phyloP scores from a whole-genome alignment of 2,797 vertebrate genomes.

The Hylomyscus alleni region DNA sequence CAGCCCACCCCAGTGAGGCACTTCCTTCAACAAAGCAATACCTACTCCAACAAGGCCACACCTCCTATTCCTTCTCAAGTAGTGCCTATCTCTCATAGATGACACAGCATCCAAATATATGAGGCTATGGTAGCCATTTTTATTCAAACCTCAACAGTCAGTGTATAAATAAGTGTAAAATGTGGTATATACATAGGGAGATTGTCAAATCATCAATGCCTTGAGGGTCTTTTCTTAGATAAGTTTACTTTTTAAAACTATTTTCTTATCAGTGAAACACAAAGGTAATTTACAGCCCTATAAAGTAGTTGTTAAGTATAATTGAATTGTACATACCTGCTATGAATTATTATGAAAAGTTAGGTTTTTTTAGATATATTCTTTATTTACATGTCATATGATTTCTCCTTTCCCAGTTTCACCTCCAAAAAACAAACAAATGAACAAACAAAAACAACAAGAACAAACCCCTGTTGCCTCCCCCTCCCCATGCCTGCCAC shows the following conservation, averaged over 20 bases:
- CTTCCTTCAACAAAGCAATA: background rate
- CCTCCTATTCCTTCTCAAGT: background rate
- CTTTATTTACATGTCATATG: too few relatives aligned
- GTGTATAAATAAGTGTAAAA: background rate
- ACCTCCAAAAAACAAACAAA: too few relatives aligned
- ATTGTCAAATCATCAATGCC: background rate
- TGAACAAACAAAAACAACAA: too few relatives aligned
- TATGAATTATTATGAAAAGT: conserved; percentile 65
- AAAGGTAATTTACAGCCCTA: conserved; percentile 53
- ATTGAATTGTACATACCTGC: conserved; percentile 54
- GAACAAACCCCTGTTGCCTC: too few relatives aligned
- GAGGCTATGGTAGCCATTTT: background rate
- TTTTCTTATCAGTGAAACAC: conserved; percentile 54
- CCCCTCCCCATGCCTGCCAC: too few relatives aligned
- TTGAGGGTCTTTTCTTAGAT: background rate
- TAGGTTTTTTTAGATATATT: too few relatives aligned
- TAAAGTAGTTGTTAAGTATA: conserved; percentile 18
- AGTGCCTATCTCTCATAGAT: background rate
- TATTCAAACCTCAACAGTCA: background rate
- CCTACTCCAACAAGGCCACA: background rate
- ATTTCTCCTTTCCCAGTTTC: too few relatives aligned
- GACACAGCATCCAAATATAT: background rate
- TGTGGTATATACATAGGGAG: background rate
- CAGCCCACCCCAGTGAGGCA: background rate
- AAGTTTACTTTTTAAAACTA: conserved; percentile 50